Conservation (phyloP, 2,888 invertebrate genomes). For the Euspilapteryx auroguttella region DNA sequence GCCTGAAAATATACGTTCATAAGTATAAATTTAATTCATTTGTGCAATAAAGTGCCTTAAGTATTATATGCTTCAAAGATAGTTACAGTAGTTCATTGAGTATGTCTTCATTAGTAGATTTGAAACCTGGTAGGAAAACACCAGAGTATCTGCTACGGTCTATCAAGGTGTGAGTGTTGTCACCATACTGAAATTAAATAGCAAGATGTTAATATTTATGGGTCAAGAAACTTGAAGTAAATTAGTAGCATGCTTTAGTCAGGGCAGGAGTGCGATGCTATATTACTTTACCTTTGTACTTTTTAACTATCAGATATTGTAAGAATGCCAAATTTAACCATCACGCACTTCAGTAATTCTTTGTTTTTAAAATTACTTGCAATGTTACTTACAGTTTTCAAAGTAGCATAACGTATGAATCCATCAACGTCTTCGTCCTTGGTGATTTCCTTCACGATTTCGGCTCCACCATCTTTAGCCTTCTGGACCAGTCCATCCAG, state of each 20-base stretch:
- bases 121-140: constrained; percentile 86
- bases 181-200: constrained; percentile 82
- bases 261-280: too few species aligned
- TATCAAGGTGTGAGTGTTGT: constrained; percentile 93
- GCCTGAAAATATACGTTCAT: constrained; percentile 57
- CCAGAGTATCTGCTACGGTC: constrained; percentile 85
- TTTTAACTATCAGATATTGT: too few species aligned
- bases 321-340: too few species aligned
- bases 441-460: constrained; percentile 79
- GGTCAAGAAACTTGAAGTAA: too few species aligned
- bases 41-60: too few species aligned
- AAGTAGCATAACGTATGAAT: constrained; percentile 78
- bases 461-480: constrained; percentile 84
- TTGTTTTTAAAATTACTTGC: too few species aligned
- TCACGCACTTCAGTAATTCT: too few species aligned
- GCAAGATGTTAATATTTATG: too few species aligned
- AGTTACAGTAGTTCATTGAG: constrained; percentile 63
- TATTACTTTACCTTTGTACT: too few species aligned
- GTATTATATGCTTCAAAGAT: too few species aligned
- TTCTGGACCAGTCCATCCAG: constrained; percentile 79
- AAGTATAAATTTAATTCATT: too few species aligned
- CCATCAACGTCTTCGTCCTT: constrained; percentile 86
- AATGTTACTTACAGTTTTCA: constrained; percentile 77
- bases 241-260: too few species aligned
- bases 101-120: constrained; percentile 54